Evolutionary conservation across 2,797 vertebrate genomes (phyloP), one percentile per base, ranked within the genome.

Genomic region (Pipistrellus pygmaeus): DNA sequence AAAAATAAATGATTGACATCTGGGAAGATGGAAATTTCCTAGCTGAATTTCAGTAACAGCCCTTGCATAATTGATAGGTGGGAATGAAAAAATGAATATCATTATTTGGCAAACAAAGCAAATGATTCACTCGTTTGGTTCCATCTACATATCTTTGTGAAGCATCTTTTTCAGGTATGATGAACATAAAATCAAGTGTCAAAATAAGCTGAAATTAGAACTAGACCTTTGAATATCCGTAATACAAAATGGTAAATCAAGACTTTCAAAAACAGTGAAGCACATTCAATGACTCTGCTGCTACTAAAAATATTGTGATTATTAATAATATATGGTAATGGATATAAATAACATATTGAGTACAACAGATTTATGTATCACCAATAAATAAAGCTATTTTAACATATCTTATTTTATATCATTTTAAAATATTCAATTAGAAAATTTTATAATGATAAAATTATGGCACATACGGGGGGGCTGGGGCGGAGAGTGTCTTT

Each of bases 1-100:
- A 83, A 60, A 38, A 85, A 44, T 0, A 55, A 75, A n/a, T 90
- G 57, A 91, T 41, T 88, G 87, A 76, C 64, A 71, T 30, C 13
- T 60, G 41, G 6, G n/a, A 91, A 85, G 57, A 32, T 32, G 48
- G 78, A 96, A 85, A 90, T 88, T 94, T 84, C 23, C 88, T 60
- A 35, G 7, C 32, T 60, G 32, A 87, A 93, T 87, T 91, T 93
- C 87, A 71, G 8, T 51, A 82, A 73, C 60, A 86, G 48, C 7
- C 6, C 25, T 91, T 75, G 77, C 78, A 72, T 71, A 80, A 95
- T 3, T 88, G 57, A 80, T 78, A 46, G 51, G 1, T 41, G 30
- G 32, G n/a, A 69, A 35, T 83, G 32, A 89, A 78, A 94, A 88
- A 88, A 66, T 5, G 15, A 82, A 3, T 13, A 53, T 66, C 15